Base-by-base conservation (phyloP, 2,888 invertebrate species). In the Drosophila macrothrix region DNA sequence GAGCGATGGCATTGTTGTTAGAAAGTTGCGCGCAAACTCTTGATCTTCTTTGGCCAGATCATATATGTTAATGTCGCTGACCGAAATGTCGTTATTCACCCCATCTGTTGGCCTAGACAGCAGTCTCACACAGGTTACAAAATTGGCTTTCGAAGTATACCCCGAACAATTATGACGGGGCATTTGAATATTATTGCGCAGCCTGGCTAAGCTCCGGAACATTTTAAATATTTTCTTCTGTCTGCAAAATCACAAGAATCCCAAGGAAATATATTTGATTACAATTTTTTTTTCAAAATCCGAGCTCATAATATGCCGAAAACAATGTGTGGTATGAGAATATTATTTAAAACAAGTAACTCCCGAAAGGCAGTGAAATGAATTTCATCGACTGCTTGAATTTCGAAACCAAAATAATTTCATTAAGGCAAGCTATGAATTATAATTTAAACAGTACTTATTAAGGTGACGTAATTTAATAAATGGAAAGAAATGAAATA, bases 1-100 rank as follows among this genome's bases (percentile, higher is more conserved):
- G 4, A 78, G 49, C 53, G 56, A 25, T 0, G 73, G 25, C 1
- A 71, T n/a, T 0, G 72, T 54, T 1, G 76, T 80, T 0, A 88
- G 60, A 31, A 88, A 88, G 29, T 85, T 83, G 4, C 84, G 88
- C 0, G 61, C 28, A 43, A 85, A 85, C 28, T 85, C 88, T 7
- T 39, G 4, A 22, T 85, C 86, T 2, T 52, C 72, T 53, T 69
- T 73, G 19, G 86, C 85, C 62, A 85, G 10, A 0, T 85, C 84
- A 2, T 60, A 59, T 0, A 85, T 37, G 54, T 85, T 75, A 0
- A 88, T 85, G 31, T 88, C 82, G 4, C 62, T 52, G 3, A 83
- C 69, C 5, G 65, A 46, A 4, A 88, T 31, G 1, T 43, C 69
- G 0, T 41, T 50, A 0, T 31, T n/a, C 0, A 16, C 16, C 0